Evolutionary conservation across 2,113 vertebrate species (phyloP).

Genomic region (Poeciliopsis prolifica): DNA sequence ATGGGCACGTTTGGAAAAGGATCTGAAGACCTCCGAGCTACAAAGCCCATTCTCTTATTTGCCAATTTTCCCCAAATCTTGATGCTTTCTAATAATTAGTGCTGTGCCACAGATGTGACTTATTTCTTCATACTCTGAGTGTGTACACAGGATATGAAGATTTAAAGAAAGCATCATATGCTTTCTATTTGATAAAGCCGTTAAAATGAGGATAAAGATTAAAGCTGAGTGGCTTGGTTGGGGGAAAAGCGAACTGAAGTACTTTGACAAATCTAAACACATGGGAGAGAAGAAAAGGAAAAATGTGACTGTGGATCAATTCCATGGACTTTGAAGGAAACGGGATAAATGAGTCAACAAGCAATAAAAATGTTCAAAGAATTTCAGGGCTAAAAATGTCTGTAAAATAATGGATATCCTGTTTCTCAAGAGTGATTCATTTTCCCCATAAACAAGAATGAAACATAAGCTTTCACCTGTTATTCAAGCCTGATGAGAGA

Average conservation of each 20-base stretch:
- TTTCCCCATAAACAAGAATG: slow-evolving; percentile 62
- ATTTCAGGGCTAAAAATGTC: slow-evolving; percentile 33
- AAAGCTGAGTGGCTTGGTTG: slow-evolving; percentile 44
- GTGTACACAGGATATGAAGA: slow-evolving; percentile 50
- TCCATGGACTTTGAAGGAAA: slow-evolving; percentile 25
- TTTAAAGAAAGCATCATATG: slow-evolving; percentile 70
- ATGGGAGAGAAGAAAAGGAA: slow-evolving; percentile 16
- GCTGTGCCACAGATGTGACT: slow-evolving; percentile 80
- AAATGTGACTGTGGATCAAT: slow-evolving; percentile 24
- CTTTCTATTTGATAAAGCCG: slow-evolving; percentile 75
- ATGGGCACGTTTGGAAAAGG: slow-evolving; percentile 78
- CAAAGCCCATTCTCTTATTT: slow-evolving; percentile 58
- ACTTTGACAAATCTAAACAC: slow-evolving; percentile 43
- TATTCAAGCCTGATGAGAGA: slow-evolving; percentile 33
- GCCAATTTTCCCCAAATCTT: slow-evolving; percentile 23
- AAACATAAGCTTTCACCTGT: slow-evolving; percentile 27
- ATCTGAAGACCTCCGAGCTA: slow-evolving; percentile 75
- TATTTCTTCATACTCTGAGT: slow-evolving; percentile 32
- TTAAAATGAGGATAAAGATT: slow-evolving; percentile 66
- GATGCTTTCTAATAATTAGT: slow-evolving; percentile 80
- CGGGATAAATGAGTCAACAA: slow-evolving; percentile 45
- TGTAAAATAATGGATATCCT: slow-evolving; percentile 45
- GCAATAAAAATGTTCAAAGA: slow-evolving; percentile 52
- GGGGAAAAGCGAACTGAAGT: slow-evolving; percentile 28
- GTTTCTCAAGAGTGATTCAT: slow-evolving; percentile 64